Evolutionary conservation across 92 coral and sea anemone species (phyloP).

Genomic region (Ricordea florida): DNA sequence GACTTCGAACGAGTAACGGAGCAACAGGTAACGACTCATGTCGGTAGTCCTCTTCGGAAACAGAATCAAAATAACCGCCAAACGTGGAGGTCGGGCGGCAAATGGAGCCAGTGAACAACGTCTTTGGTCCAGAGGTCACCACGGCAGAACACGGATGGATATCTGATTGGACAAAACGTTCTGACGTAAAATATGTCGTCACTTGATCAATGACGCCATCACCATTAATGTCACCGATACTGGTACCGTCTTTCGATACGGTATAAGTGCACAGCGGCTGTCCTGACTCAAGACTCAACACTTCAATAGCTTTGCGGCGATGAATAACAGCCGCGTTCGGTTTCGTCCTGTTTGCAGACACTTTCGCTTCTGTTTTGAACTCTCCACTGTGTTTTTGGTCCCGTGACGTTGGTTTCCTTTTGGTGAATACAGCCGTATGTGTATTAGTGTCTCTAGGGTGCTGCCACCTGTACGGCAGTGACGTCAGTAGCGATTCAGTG

Average conservation of each 20-base stretch:
- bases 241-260: conserved; percentile 47
- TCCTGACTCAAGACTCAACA: conserved; percentile 73
- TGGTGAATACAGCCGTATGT: conserved; percentile 56
- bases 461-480: conserved; percentile 81
- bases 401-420: conserved; percentile 13
- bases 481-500: conserved; percentile 64
- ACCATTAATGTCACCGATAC: conserved; percentile 80
- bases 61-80: conserved; percentile 41
- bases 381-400: not conserved
- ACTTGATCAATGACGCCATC: conserved; percentile 84
- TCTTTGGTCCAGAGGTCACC: conserved; percentile 55
- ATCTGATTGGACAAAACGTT: conserved; percentile 38
- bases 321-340: conserved; percentile 77
- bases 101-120: conserved; percentile 63
- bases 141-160: conserved; percentile 75
- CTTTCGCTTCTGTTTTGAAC: not conserved
- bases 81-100: conserved; percentile 46
- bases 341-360: not conserved
- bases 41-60: conserved; percentile 43
- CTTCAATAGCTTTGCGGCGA: conserved; percentile 75
- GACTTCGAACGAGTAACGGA: conserved; percentile 77
- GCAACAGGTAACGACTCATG: conserved; percentile 71
- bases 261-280: conserved; percentile 75
- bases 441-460: conserved; percentile 72
- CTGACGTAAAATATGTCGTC: conserved; percentile 65